phyloP scores from a whole-genome alignment of 1,140 invertebrate genomes.

The Hermetia illucens region DNA sequence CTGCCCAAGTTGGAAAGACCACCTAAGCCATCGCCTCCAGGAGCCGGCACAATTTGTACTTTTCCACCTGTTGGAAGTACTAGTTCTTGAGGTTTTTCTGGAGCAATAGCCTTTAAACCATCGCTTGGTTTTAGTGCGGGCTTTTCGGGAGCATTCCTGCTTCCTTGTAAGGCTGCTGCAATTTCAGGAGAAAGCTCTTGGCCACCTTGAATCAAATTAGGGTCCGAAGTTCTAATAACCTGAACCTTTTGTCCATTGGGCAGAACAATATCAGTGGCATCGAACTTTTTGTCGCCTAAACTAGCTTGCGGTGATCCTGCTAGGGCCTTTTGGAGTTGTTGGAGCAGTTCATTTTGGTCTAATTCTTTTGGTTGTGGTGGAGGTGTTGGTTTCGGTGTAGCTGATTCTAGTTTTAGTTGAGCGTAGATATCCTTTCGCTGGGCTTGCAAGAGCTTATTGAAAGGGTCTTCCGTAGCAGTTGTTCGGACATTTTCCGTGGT shows the following conservation, averaged over 20 bases:
- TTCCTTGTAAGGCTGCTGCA: too few species aligned
- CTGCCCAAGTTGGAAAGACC: conserved; percentile 22
- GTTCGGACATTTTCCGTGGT: conserved; percentile 10
- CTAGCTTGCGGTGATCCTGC: conserved; percentile 48
- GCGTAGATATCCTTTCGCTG: conserved; percentile 19
- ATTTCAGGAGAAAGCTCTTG: too few species aligned
- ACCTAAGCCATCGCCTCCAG: conserved; percentile 32
- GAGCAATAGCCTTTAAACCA: conserved; percentile 28
- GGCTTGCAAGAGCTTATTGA: conserved; percentile 13
- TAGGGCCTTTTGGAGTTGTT: conserved; percentile 53
- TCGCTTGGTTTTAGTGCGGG: too few species aligned
- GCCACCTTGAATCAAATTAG: conserved; percentile 42
- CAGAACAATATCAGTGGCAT: conserved; percentile 53
- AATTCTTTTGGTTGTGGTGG: conserved; percentile 27
- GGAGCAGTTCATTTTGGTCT: conserved; percentile 43
- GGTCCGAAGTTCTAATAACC: conserved; percentile 49
- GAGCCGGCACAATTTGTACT: conserved; percentile 49
- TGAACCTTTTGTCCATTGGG: conserved; percentile 60
- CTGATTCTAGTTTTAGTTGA: conserved; percentile 8
- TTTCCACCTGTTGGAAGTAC: conserved; percentile 56
- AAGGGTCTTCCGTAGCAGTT: background rate
- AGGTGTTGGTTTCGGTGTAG: conserved; percentile 3
- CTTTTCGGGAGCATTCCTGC: too few species aligned
- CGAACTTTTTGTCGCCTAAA: conserved; percentile 47
- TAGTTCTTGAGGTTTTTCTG: conserved; percentile 44